phyloP scores from a whole-genome alignment of 2,113 vertebrate species.

The Clupea harengus region DNA sequence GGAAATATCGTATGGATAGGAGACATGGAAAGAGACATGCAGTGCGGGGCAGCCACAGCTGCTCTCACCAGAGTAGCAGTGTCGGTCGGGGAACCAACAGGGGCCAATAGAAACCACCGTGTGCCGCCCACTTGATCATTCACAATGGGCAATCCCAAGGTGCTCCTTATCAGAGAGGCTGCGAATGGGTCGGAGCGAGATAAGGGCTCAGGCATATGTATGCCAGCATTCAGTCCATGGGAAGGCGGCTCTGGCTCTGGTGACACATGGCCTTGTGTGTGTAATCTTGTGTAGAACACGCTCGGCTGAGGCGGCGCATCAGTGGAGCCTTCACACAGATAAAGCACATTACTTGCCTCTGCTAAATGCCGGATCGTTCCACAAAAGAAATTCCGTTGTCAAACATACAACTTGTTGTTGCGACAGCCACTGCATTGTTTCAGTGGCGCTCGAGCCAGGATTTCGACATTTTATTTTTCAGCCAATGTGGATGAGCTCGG shows the following conservation, averaged over 20 bases:
- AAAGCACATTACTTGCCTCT: conserved; percentile 61
- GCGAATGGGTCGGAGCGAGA: conserved; percentile 60
- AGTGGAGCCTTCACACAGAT: conserved; percentile 61
- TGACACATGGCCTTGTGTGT: conserved; percentile 65
- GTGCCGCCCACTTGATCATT: conserved; percentile 33
- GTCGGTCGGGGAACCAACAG: neutral
- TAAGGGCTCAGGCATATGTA: conserved; percentile 58
- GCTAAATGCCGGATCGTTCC: conserved; percentile 39
- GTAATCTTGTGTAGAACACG: conserved; percentile 74
- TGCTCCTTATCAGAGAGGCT: conserved; percentile 68
- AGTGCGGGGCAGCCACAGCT: neutral
- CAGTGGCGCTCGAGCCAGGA: neutral
- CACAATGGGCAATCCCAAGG: conserved; percentile 64
- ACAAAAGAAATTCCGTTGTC: neutral
- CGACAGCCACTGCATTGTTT: neutral
- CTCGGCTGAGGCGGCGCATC: conserved; percentile 61
- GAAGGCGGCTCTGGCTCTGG: conserved; percentile 46
- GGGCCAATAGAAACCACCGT: neutral
- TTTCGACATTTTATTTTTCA: neutral
- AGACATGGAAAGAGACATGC: neutral
- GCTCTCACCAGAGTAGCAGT: neutral
- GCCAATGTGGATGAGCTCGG: neutral
- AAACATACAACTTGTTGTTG: neutral
- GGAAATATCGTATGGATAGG: neutral
- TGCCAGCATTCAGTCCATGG: conserved; percentile 48